phyloP scores from a whole-genome alignment of 2,113 vertebrate species.

The Peromyscus californicus region DNA sequence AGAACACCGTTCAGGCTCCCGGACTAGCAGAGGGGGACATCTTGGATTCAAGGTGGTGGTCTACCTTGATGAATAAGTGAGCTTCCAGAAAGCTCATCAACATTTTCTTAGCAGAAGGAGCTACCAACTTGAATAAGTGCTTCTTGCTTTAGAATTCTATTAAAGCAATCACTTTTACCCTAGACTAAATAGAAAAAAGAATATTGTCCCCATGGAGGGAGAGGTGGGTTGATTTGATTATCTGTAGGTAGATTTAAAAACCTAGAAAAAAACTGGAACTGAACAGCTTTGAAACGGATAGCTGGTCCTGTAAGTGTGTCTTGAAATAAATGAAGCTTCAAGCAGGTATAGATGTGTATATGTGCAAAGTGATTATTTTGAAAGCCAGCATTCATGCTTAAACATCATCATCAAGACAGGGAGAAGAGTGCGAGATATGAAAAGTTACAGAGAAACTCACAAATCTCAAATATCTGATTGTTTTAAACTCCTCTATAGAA shows the following conservation, averaged over 20 bases:
- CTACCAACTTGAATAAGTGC: neutral
- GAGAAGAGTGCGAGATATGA: neutral
- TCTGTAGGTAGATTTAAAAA: neutral
- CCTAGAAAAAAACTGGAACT: neutral
- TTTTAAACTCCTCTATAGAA: neutral
- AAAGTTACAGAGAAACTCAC: neutral
- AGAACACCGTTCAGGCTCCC: neutral
- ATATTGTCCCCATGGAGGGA: neutral
- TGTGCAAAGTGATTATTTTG: neutral
- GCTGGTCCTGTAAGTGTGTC: neutral
- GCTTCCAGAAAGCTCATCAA: neutral
- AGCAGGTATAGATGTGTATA: neutral
- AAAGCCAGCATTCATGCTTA: neutral
- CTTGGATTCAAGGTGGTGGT: neutral
- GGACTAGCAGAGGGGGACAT: neutral
- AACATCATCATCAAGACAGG: neutral
- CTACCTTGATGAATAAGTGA: neutral
- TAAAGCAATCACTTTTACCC: neutral
- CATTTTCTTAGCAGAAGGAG: neutral
- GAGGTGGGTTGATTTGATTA: neutral
- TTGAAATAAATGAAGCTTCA: neutral
- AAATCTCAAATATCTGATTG: neutral
- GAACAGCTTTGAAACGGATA: neutral
- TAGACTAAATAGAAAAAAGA: slow-evolving; percentile 26
- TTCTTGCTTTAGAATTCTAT: neutral